A percentile compares a stretch with the other conserved stretches of the same genome.
phyloP scores from a whole-genome alignment of 2,797 vertebrate genomes.

The Sebastes kiyomatsui region DNA sequence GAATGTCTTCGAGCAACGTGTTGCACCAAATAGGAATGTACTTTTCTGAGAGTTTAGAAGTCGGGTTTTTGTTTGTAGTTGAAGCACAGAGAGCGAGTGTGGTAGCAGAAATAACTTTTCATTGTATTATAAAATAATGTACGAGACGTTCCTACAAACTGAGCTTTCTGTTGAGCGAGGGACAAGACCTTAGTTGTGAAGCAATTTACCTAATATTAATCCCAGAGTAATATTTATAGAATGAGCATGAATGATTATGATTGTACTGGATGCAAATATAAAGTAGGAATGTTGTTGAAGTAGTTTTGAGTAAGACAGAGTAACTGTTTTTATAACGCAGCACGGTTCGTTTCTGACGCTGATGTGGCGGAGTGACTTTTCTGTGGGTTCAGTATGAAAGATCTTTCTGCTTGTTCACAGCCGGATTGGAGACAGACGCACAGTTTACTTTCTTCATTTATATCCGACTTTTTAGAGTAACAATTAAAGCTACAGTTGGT shows the following conservation, averaged over 20 bases:
- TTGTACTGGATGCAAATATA: slow-evolving; percentile 20
- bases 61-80: slow-evolving; percentile 1
- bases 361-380: background rate
- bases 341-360: slow-evolving; percentile 8
- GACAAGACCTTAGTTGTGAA: background rate
- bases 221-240: slow-evolving; percentile 38
- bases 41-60: slow-evolving; percentile 45
- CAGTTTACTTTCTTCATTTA: background rate
- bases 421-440: background rate
- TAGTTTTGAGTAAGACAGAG: slow-evolving; percentile 14
- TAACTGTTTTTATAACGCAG: slow-evolving; percentile 23
- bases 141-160: background rate
- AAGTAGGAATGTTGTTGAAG: slow-evolving; percentile 42
- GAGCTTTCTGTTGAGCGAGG: background rate
- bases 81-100: slow-evolving; percentile 44
- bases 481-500: background rate
- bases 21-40: slow-evolving; percentile 72
- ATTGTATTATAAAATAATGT: slow-evolving; percentile 12
- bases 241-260: slow-evolving; percentile 54
- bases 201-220: slow-evolving; percentile 6
- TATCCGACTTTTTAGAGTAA: background rate
- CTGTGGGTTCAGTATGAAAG: slow-evolving; percentile 12
- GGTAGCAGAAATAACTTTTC: slow-evolving; percentile 19
- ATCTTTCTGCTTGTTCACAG: slow-evolving; percentile 34
- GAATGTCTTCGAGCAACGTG: slow-evolving; percentile 50